Evolutionary conservation across 2,113 vertebrate genomes (phyloP), one percentile per base, ranked within the genome.

Genomic region (Centropristis striata): DNA sequence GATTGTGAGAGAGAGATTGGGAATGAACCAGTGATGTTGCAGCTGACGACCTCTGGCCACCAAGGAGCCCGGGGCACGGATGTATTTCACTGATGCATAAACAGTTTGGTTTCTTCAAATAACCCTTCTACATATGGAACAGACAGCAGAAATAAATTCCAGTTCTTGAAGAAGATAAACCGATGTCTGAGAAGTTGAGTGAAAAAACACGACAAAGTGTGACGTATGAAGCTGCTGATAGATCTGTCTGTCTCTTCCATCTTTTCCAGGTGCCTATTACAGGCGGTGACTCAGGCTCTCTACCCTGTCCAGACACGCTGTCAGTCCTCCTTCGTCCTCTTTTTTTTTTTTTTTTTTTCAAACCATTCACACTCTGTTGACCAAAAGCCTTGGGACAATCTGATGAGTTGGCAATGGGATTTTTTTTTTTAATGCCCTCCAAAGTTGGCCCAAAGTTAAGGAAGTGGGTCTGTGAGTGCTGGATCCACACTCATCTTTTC

Each of bases 201-300:
- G 13, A 1, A 49, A n/a, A 70, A 69, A 69, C 46, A 53, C 4
- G 1, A 49, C 28, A 16, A 27, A 57, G 41, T 36, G 49, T 46
- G 41, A 37, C 49, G 32, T 44, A 0, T 67, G 1, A 15, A 57
- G 32, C 49, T 55, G 27, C 64, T 87, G 73, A 81, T 68, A 16
- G 64, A 83, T 63, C 49, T 54, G 13, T 82, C 21, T 65, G 18
- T 75, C 27, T 84, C 46, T 42, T 77, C 44, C 64, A 6, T 81
- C 25, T 88, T 39, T 88, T 91, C 27, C 80, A 96, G 95, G 94
- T 94, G 93, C 92, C 92, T 91, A 94, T 88, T 93, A 95, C 75
- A 95, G 92, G 89, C 95, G 94, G 92, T 96, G 95, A 96, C 94
- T 93, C 71, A 74, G 86, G 92, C 75, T 89, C 39, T 57, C 64